Percentiles rank a stretch among this genome's conserved stretches.
Evolutionary conservation across 2,113 vertebrate genomes (phyloP).

Genomic region (Anolis sagrei): DNA sequence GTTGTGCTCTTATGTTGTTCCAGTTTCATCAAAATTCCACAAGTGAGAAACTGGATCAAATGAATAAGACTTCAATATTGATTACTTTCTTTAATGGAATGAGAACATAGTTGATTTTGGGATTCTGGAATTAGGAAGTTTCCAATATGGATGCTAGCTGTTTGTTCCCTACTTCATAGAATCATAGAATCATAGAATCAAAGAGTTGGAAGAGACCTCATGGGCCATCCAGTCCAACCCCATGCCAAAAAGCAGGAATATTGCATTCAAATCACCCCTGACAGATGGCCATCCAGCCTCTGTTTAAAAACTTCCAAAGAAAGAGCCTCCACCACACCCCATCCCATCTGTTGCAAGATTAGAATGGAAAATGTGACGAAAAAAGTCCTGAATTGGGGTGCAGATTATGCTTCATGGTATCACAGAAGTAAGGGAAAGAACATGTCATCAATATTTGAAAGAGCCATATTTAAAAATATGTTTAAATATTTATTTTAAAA

Average conservation of each 20-base stretch:
- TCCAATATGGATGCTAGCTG: neutral
- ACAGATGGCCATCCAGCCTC: too few species aligned
- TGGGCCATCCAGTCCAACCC: too few species aligned
- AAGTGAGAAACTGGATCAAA: neutral
- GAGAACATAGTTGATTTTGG: neutral
- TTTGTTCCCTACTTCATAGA: neutral
- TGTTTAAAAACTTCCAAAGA: too few species aligned
- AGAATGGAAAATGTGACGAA: neutral
- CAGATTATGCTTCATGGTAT: neutral
- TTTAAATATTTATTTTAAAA: neutral
- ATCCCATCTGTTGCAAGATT: neutral
- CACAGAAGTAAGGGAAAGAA: neutral
- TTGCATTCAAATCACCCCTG: too few species aligned
- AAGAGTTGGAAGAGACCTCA: too few species aligned
- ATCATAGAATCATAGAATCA: too few species aligned
- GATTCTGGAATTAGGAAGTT: neutral
- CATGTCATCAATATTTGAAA: accelerated
- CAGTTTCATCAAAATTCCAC: neutral
- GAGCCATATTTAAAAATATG: neutral
- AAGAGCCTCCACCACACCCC: too few species aligned
- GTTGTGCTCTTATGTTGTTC: neutral
- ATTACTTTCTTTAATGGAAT: neutral
- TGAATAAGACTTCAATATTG: neutral
- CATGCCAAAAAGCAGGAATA: too few species aligned
- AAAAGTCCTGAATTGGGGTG: neutral